Percentiles rank a stretch among this genome's conserved stretches.
phyloP scores from a whole-genome alignment of 2,797 vertebrate genomes.

The Cossypha heuglini region DNA sequence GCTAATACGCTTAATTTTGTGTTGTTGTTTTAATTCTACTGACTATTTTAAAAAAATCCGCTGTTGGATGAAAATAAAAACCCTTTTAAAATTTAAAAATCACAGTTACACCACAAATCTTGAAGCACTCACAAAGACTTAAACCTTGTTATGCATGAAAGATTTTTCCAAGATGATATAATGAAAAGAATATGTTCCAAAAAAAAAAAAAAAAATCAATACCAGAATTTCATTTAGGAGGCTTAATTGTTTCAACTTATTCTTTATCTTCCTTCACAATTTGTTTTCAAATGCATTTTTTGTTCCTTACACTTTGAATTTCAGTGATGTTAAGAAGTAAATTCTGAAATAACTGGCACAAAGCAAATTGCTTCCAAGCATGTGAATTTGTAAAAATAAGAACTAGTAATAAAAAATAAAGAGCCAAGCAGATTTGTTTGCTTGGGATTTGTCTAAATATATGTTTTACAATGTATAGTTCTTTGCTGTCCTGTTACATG shows the following conservation, averaged over 20 bases:
- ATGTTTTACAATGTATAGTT: not conserved
- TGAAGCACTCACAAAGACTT: not conserved
- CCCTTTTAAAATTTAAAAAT: not conserved
- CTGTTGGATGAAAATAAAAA: not conserved
- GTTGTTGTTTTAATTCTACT: not conserved
- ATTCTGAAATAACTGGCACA: not conserved
- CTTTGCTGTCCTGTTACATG: not conserved
- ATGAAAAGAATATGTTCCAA: not conserved
- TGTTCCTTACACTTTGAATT: not conserved
- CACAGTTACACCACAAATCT: not conserved
- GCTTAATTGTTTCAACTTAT: slow-evolving; percentile 32
- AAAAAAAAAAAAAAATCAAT: not conserved
- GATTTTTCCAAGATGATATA: not conserved
- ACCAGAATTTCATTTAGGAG: not conserved
- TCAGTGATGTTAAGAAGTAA: not conserved
- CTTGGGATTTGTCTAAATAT: not conserved
- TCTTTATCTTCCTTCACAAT: not conserved
- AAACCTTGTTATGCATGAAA: not conserved
- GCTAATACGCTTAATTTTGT: not conserved
- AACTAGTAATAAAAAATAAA: not conserved
- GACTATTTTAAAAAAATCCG: not conserved
- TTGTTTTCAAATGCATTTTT: not conserved
- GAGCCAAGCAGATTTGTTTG: not conserved
- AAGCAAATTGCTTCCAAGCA: not conserved
- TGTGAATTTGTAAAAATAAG: not conserved